Evolutionary conservation across 2,888 invertebrate species (phyloP).

Genomic region (Hydraecia micacea): DNA sequence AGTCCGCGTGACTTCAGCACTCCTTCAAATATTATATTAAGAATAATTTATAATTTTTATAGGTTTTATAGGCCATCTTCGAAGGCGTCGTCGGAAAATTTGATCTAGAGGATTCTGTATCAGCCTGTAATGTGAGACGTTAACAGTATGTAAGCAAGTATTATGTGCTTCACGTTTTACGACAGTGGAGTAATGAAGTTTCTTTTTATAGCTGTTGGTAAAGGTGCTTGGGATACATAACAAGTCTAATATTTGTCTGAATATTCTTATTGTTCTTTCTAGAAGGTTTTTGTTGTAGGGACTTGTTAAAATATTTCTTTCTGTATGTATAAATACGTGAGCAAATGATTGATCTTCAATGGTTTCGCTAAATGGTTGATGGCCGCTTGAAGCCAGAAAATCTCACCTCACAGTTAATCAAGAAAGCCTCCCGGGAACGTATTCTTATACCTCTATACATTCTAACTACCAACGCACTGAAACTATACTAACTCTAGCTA

Average conservation of each 20-base stretch:
- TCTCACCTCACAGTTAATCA: neutral
- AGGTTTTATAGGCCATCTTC: conserved; percentile 70
- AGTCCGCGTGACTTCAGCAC: neutral
- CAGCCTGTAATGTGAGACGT: conserved; percentile 42
- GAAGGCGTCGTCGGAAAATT: conserved; percentile 25
- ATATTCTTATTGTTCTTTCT: neutral
- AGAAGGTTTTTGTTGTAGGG: neutral
- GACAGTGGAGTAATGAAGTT: conserved; percentile 36
- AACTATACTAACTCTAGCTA: neutral
- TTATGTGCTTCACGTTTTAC: conserved; percentile 49
- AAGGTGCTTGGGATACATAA: conserved; percentile 24
- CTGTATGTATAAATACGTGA: neutral
- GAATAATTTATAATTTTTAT: conserved; percentile 71
- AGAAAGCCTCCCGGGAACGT: neutral
- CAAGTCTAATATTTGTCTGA: neutral
- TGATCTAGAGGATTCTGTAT: conserved; percentile 43
- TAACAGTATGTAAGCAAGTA: conserved; percentile 33
- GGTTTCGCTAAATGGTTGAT: too few species aligned
- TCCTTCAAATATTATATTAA: conserved; percentile 37
- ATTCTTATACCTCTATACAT: neutral
- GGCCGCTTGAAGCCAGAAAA: neutral
- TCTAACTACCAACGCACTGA: conserved; percentile 3
- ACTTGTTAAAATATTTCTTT: too few species aligned
- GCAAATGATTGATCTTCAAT: neutral
- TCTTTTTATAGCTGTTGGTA: conserved; percentile 37